Evolutionary conservation across 2,113 vertebrate genomes (phyloP).

Genomic region (Danio rerio): DNA sequence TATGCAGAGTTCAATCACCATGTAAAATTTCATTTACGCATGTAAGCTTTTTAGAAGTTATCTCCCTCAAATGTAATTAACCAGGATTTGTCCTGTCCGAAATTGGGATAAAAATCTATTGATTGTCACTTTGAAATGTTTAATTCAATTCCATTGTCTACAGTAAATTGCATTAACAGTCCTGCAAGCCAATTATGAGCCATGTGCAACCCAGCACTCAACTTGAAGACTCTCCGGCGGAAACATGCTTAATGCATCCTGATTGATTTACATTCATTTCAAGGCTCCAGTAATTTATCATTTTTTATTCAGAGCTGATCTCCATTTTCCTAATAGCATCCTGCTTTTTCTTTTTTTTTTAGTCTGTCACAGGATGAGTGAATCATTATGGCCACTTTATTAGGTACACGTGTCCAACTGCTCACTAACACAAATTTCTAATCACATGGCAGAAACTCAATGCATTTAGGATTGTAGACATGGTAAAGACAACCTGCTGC

Average conservation of each 20-base stretch:
- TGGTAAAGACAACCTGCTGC: too few relatives aligned
- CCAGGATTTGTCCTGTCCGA: conserved; percentile 34
- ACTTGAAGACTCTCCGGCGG: conserved; percentile 6
- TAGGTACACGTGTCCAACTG: too few relatives aligned
- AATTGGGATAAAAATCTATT: conserved; percentile 36
- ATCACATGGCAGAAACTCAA: too few relatives aligned
- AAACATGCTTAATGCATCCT: conserved; percentile 51
- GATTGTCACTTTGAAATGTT: conserved; percentile 57
- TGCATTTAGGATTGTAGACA: too few relatives aligned
- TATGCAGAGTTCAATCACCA: conserved; percentile 46
- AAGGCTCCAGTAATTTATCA: conserved; percentile 52
- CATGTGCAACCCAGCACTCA: conserved; percentile 36
- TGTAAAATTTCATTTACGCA: conserved; percentile 54
- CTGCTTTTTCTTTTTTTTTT: conserved; percentile 19
- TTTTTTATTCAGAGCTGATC: conserved; percentile 42
- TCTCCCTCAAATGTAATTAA: conserved; percentile 59
- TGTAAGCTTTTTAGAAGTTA: conserved; percentile 48
- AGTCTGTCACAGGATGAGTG: conserved; percentile 27
- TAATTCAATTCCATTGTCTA: conserved; percentile 49
- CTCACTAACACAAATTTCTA: too few relatives aligned
- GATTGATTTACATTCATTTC: conserved; percentile 59
- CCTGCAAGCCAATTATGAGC: conserved; percentile 42
- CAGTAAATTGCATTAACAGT: conserved; percentile 51
- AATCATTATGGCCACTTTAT: neutral
- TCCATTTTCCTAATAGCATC: conserved; percentile 44